Evolutionary conservation across 2,888 invertebrate species (phyloP).

Genomic region (Antheraea assamensis): DNA sequence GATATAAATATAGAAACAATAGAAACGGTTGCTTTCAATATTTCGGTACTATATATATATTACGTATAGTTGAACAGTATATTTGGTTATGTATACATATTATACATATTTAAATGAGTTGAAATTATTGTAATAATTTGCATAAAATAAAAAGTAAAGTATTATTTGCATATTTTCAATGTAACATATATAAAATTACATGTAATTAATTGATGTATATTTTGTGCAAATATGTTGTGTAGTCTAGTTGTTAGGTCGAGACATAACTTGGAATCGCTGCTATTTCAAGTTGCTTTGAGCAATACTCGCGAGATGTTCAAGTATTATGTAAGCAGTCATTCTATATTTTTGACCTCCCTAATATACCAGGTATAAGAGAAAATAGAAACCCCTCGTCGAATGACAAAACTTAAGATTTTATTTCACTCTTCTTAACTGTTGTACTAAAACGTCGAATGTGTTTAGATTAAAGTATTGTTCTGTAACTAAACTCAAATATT

Average conservation of each 20-base stretch:
- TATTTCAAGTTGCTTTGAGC: neutral
- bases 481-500: too few relatives aligned
- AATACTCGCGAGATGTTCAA: too few relatives aligned
- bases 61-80: neutral
- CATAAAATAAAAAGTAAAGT: neutral
- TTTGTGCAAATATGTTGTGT: neutral
- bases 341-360: too few relatives aligned
- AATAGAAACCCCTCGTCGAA: too few relatives aligned
- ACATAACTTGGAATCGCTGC: neutral
- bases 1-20: neutral
- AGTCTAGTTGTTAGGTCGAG: neutral
- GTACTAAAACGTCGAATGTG: too few relatives aligned
- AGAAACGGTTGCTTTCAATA: neutral
- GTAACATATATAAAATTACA: conserved; percentile 3
- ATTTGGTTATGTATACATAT: neutral
- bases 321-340: too few relatives aligned
- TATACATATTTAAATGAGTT: neutral
- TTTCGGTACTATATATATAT: neutral
- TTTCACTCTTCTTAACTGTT: too few relatives aligned
- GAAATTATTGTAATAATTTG: neutral
- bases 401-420: too few relatives aligned
- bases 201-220: neutral
- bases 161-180: conserved; percentile 4
- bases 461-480: too few relatives aligned
- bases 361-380: too few relatives aligned